These are phyloP conservation scores for Sylvilagus bachmani DNA, from an alignment of 2,113 vertebrate species.

Conservation along the genomic window DNA sequence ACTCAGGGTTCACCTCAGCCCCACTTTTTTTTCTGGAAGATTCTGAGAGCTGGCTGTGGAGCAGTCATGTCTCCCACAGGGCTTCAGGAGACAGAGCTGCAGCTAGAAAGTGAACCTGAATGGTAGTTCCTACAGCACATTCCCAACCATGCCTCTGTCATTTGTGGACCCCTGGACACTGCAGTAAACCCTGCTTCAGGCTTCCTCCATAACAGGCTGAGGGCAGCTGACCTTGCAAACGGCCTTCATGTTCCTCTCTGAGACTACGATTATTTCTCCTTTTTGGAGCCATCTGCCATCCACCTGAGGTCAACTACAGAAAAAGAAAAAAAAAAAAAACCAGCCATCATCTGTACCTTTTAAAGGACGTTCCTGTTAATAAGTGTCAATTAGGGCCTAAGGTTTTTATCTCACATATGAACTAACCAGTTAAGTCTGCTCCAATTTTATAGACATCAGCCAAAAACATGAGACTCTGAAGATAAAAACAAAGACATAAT, in stretches of 20 bases:
- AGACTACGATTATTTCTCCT: background rate
- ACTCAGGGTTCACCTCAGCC: background rate
- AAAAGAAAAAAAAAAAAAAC: background rate
- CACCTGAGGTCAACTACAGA: background rate
- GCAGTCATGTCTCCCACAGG: background rate
- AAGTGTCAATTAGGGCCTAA: background rate
- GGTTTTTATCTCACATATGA: background rate
- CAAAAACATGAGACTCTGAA: background rate
- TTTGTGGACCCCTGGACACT: background rate
- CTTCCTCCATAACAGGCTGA: background rate
- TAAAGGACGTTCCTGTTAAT: background rate
- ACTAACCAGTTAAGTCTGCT: constrained; percentile 29
- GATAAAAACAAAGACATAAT: background rate
- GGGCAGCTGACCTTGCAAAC: background rate
- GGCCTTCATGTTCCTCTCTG: background rate
- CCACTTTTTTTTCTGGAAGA: background rate
- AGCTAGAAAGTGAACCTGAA: background rate
- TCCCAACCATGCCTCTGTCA: background rate
- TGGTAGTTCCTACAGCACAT: background rate
- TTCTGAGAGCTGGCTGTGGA: background rate
- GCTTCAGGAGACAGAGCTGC: background rate
- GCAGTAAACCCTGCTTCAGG: background rate
- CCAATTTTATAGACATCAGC: background rate
- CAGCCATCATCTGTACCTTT: background rate
- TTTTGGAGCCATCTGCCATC: background rate